phyloP scores from a whole-genome alignment of 2,797 vertebrate species.

The Decapterus maruadsi region DNA sequence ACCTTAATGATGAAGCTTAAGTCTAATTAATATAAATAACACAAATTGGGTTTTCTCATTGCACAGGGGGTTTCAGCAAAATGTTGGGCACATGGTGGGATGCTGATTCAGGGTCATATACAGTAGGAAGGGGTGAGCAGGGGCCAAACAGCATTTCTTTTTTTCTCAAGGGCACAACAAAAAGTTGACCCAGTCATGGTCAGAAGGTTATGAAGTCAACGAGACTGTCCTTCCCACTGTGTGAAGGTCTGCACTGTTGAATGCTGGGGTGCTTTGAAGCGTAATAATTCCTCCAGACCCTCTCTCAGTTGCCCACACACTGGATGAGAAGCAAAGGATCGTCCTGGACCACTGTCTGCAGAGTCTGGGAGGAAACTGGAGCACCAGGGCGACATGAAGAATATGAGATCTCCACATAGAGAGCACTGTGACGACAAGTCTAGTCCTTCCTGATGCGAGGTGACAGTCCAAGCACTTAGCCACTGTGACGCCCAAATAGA shows the following conservation, averaged over 20 bases:
- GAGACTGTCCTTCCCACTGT: neutral
- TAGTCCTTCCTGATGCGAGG: slow-evolving; percentile 60
- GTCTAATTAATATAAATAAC: neutral
- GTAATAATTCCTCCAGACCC: neutral
- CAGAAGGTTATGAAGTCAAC: neutral
- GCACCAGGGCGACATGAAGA: slow-evolving; percentile 31
- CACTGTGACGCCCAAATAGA: slow-evolving; percentile 43
- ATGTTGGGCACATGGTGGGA: too few relatives aligned
- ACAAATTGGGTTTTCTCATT: too few relatives aligned
- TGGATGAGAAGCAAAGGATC: slow-evolving; percentile 2
- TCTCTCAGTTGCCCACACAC: neutral
- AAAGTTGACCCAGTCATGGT: neutral
- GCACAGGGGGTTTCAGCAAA: too few relatives aligned
- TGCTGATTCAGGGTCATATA: neutral
- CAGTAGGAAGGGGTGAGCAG: neutral
- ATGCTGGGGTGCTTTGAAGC: neutral
- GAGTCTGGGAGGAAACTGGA: slow-evolving; percentile 23
- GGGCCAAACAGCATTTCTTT: neutral
- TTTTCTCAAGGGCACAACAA: neutral
- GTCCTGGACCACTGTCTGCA: slow-evolving; percentile 6
- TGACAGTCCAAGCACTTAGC: slow-evolving; percentile 73
- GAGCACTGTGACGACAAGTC: slow-evolving; percentile 33
- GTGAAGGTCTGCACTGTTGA: neutral
- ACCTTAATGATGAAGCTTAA: too few relatives aligned
- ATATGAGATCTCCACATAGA: slow-evolving; percentile 38